phyloP scores from a whole-genome alignment of 2,113 vertebrate species.

The Galeopterus variegatus region DNA sequence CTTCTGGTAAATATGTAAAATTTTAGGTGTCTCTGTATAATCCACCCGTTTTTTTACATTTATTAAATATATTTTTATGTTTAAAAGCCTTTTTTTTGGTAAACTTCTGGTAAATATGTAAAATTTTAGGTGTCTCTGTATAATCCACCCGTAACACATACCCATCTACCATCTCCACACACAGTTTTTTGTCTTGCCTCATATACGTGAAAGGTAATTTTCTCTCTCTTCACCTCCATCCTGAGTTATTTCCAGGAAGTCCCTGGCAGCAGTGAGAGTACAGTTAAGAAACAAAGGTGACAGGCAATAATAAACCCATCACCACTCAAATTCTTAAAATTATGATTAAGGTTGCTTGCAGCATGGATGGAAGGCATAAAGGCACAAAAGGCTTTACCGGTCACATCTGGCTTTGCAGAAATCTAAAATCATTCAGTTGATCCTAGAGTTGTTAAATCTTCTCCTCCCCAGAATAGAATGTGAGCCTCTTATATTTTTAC shows the following conservation, averaged over 20 bases:
- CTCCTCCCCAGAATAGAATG: background rate
- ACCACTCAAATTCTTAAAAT: background rate
- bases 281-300: background rate
- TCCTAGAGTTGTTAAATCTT: background rate
- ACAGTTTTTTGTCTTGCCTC: background rate
- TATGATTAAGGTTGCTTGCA: background rate
- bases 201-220: background rate
- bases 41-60: too few species aligned
- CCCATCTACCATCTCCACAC: accelerated
- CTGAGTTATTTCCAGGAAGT: background rate
- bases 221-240: background rate
- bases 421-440: background rate
- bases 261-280: background rate
- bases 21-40: background rate
- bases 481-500: background rate
- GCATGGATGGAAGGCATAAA: background rate
- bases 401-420: background rate
- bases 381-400: background rate
- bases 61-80: background rate
- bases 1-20: background rate
- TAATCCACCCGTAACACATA: background rate
- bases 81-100: background rate
- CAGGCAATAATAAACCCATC: background rate
- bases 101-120: background rate
- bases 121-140: background rate